These are phyloP conservation scores for Loripinus fragilis DNA, from an alignment of 2,888 invertebrate genomes.

Conservation along the genomic window DNA sequence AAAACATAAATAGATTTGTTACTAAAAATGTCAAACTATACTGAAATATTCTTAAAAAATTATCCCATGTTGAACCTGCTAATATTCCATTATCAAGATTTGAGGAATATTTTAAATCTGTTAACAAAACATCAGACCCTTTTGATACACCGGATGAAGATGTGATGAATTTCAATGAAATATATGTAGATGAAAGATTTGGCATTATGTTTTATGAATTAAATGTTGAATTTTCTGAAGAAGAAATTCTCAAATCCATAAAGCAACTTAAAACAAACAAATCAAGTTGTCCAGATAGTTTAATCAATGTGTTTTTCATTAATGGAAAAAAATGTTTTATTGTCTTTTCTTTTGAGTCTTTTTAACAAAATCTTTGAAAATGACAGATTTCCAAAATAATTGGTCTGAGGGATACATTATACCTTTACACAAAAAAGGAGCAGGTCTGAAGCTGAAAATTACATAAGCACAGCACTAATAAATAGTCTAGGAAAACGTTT, in stretches of 20 bases:
- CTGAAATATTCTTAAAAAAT: background rate
- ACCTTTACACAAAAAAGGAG: conserved; percentile 9
- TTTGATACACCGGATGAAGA: conserved; percentile 1
- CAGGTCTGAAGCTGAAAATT: background rate
- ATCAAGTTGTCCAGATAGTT: background rate
- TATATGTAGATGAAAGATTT: background rate
- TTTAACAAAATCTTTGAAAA: conserved; percentile 5
- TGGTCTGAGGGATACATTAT: conserved; percentile 14
- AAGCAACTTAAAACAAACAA: background rate
- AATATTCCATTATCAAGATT: conserved; percentile 7
- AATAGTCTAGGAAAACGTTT: background rate
- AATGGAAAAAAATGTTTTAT: background rate
- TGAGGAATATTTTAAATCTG: conserved; percentile 11
- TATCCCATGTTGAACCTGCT: background rate
- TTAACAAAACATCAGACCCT: background rate
- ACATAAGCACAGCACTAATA: background rate
- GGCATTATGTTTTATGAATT: background rate
- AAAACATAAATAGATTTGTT: background rate
- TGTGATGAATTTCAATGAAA: conserved; percentile 5
- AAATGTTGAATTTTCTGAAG: background rate
- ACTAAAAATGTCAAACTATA: background rate
- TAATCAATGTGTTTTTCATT: background rate
- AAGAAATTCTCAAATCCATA: background rate
- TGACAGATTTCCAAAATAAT: background rate
- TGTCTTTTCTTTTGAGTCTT: background rate